Evolutionary conservation across 2,113 vertebrate species (phyloP), one percentile per base, ranked within the genome.

Genomic region (Neotragus pygmaeus): DNA sequence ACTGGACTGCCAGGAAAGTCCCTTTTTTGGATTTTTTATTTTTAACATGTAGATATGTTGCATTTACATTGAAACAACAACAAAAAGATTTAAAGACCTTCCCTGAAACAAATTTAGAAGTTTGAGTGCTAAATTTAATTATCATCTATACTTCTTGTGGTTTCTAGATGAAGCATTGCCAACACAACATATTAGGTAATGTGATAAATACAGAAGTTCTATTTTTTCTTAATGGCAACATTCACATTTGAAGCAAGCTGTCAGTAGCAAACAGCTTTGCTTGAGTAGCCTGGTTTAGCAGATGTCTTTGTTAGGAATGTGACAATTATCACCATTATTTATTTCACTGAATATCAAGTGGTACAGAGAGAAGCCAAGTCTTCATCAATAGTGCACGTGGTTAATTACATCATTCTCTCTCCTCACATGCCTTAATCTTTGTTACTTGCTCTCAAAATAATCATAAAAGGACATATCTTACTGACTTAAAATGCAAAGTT

Each of bases 241-340:
- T 96, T 95, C 96, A 96, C 98, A 98, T 98, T 98, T 98, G 96
- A 98, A 99, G 96, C 95, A 97, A 98, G 98, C 98, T 98, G 99
- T 97, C 97, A 94, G 98, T 91, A 97, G 96, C 98, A 98, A 98
- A 98, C 97, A 98, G 97, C 77, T 98, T 97, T 88, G 86, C 89
- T 94, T 88, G 43, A 98, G 97, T 98, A 95, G 92, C 45, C 98
- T 89, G 98, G 81, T 87, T 95, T 98, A 98, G 98, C 86, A 97
- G 98, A 98, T 98, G 98, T 96, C 95, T 96, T 98, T 98, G 98
- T 98, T 96, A 87, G 97, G 97, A 97, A 92, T 90, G 87, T 91
- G 83, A 92, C 97, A 98, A 97, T 98, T 97, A 97, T 89, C 81
- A 93, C 95, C 90, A 95, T 84, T 97, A 98, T 97, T 97, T 96